A percentile compares a stretch with the other conserved stretches of the same genome.
phyloP scores from a whole-genome alignment of 2,888 invertebrate genomes.

The Stenotaenia linearis region DNA sequence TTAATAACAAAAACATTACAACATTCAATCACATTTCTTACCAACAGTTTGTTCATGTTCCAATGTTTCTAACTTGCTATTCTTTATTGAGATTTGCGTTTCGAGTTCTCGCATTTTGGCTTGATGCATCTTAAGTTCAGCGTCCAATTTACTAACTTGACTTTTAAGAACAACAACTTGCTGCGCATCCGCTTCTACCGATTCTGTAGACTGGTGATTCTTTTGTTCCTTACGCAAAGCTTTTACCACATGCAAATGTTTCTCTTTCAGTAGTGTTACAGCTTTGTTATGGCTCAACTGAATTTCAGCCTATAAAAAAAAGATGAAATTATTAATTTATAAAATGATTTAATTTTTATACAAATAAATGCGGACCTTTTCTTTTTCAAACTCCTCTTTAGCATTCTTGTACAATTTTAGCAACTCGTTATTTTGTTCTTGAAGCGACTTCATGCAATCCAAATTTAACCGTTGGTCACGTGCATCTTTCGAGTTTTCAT shows the following conservation, averaged over 20 bases:
- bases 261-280: background rate
- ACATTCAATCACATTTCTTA: background rate
- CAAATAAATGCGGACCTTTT: slow-evolving; percentile 17
- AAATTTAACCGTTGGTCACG: background rate
- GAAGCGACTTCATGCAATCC: background rate
- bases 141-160: background rate
- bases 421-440: slow-evolving; percentile 27
- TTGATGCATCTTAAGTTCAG: background rate
- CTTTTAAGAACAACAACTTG: background rate
- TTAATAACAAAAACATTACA: background rate
- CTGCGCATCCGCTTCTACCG: background rate
- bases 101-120: background rate
- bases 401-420: slow-evolving; percentile 16
- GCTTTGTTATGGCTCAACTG: background rate
- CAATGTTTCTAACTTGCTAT: background rate
- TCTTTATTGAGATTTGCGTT: background rate
- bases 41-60: background rate
- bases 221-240: background rate
- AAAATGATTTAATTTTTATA: background rate
- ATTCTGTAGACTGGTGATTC: background rate
- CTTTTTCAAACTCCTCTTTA: slow-evolving; percentile 26
- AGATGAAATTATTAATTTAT: background rate
- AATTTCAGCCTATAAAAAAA: background rate
- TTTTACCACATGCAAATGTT: slow-evolving; percentile 17
- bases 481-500: background rate